Evolutionary conservation across 2,113 vertebrate species (phyloP), one percentile per base, ranked within the genome.

Genomic region (Podarcis muralis): DNA sequence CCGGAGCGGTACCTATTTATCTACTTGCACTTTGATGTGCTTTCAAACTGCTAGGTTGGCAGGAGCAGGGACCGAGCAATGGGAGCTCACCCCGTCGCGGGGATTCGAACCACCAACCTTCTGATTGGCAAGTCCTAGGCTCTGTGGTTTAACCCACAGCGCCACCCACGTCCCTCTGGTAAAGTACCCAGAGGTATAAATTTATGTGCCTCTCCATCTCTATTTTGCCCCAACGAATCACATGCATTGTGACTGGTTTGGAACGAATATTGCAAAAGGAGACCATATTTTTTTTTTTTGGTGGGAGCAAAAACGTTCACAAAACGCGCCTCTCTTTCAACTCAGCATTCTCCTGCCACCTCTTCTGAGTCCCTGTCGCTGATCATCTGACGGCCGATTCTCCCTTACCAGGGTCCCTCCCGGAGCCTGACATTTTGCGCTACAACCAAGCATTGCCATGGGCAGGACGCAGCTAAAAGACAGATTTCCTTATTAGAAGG

Each of bases 361-460:
- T 79, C 79, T 90, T 89, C 90, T 1, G 71, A 91, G 91, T 93
- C 94, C 94, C 95, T 95, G 96, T 93, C 94, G 94, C 95, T 95
- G 96, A 96, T 96, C 93, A 97, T 95, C 89, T 83, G 94, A 94
- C 30, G 83, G 85, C 92, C 94, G 95, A 90, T 88, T 93, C 94
- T 93, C 90, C 95, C 94, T 92, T 16, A 75, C 94, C 93, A 96
- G 96, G 95, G 94, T 95, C 95, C 94, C 94, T 95, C 95, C 96
- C 96, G 91, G 95, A 96, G 95, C 96, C 88, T 97, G 96, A 97
- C 96, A 97, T 96, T 97, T 97, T 97, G 97, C 96, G 97, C 96
- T 96, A 96, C 96, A 96, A 96, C 95, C 94, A 96, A 97, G 95
- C 96, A 93, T 94, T 96, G 93, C 96, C 96, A 89, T 95, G 96